These are phyloP conservation scores for Diglossa brunneiventris DNA, from an alignment of 2,113 vertebrate genomes.

Conservation along the genomic window DNA sequence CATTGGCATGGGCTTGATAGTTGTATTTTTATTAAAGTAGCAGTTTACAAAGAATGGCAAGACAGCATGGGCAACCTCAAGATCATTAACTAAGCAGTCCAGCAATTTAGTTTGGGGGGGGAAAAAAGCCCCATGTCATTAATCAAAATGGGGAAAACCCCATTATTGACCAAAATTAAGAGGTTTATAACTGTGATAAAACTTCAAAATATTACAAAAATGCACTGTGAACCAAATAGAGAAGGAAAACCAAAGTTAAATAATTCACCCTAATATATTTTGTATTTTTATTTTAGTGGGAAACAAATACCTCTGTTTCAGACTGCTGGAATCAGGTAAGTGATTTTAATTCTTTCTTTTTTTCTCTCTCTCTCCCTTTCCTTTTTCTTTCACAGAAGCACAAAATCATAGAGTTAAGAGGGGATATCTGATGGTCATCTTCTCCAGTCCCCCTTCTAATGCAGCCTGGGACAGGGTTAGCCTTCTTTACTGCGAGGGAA, in stretches of 20 bases:
- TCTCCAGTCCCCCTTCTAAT: not conserved
- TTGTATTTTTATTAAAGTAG: not conserved
- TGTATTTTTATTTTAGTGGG: not conserved
- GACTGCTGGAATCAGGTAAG: not conserved
- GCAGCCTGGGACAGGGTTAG: not conserved
- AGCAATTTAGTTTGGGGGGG: fast-evolving
- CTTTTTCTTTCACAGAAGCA: not conserved
- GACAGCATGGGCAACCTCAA: not conserved
- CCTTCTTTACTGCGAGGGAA: not conserved
- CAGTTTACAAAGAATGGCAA: not conserved
- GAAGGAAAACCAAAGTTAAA: not conserved
- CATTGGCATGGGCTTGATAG: not conserved
- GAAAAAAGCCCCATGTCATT: fast-evolving
- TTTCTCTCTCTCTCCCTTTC: no score
- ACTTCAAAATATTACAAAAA: not conserved
- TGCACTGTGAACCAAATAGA: not conserved
- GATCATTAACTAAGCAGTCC: not conserved
- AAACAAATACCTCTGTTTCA: not conserved
- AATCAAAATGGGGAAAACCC: not conserved
- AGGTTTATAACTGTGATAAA: not conserved
- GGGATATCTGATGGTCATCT: not conserved
- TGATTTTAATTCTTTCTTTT: not conserved
- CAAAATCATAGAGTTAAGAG: not conserved
- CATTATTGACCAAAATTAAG: not conserved
- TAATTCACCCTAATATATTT: not conserved